phyloP scores from a whole-genome alignment of 2,113 vertebrate genomes.

The Vulpes vulpes region DNA sequence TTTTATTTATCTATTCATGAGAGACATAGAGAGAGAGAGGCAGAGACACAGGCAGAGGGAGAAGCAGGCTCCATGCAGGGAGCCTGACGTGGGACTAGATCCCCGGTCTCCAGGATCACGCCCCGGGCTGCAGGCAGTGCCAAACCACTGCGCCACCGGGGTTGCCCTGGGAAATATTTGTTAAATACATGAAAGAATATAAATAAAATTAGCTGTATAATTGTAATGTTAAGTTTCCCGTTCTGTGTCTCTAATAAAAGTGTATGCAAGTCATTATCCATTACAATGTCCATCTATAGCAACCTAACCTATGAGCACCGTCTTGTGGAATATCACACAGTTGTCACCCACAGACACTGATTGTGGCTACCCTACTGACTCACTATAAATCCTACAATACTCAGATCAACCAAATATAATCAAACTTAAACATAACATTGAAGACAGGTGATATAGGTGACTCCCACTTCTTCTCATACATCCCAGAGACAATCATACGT shows the following conservation, averaged over 20 bases:
- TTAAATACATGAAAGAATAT: constrained; percentile 17
- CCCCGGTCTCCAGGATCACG: too few relatives aligned
- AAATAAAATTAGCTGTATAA: background rate
- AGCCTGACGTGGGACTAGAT: too few relatives aligned
- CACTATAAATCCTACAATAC: background rate
- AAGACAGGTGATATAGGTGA: background rate
- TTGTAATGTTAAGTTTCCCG: background rate
- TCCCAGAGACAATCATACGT: background rate
- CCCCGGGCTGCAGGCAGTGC: too few relatives aligned
- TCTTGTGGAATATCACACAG: background rate
- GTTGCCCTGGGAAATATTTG: background rate
- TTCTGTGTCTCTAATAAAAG: constrained; percentile 25
- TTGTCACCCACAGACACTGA: background rate
- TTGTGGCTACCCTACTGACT: background rate
- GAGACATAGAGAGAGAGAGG: too few relatives aligned
- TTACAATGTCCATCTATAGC: background rate
- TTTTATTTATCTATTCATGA: too few relatives aligned
- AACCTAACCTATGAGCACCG: background rate
- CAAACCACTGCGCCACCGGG: too few relatives aligned
- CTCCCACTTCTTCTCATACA: background rate
- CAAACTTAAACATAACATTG: background rate
- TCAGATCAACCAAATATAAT: background rate
- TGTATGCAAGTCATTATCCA: background rate
- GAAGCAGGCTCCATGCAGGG: too few relatives aligned
- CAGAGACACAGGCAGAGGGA: too few relatives aligned